Evolutionary conservation across 2,113 vertebrate genomes (phyloP), one percentile per base, ranked within the genome.

Genomic region (zebrafish (Danio rerio)): DNA sequence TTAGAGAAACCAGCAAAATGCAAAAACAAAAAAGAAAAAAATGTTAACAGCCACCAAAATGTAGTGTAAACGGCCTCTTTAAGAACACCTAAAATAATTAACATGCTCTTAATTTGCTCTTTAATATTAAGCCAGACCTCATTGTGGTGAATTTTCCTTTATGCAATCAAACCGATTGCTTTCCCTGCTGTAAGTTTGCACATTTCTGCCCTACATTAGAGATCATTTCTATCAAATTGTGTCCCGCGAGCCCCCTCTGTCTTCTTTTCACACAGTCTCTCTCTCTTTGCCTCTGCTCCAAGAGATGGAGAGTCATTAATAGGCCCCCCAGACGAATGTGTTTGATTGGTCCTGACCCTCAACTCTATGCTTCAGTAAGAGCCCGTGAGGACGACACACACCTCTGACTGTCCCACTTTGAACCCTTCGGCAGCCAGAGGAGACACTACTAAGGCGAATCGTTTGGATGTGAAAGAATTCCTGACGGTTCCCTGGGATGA

Each of bases 241-340:
- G 42, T 73, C 47, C 18, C 43, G 42, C 45, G 21, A 73, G 10
- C 42, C 45, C 47, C 9, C 16, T 31, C 20, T 42, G 31, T 31
- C 1, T 31, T 73, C 7, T 62, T 40, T 20, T 52, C 43, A 56
- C 73, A 76, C 12, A 58, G 61, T 71, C 75, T 21, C 58, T 63
- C 53, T 50, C 3, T 10, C 7, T 15, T n/a, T n/a, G n/a, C n/a
- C 21, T 16, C 15, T 31, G 47, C 72, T 20, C 47, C 13, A 65
- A 72, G 80, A 83, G 83, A 86, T 85, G 80, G 55, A 76, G 63
- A 76, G 63, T 83, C 81, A 81, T 82, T 83, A 87, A 47, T 62
- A 78, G 8, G n/a, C 18, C 83, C 80, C 71, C 40, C 15, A 45
- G 72, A 61, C 43, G 79, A 53, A 43, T 52, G 77, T 45, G 59